These are phyloP conservation scores for Catalaphyllia jardinei DNA, from an alignment of 64 coral and sea anemone genomes.

Conservation along the genomic window DNA sequence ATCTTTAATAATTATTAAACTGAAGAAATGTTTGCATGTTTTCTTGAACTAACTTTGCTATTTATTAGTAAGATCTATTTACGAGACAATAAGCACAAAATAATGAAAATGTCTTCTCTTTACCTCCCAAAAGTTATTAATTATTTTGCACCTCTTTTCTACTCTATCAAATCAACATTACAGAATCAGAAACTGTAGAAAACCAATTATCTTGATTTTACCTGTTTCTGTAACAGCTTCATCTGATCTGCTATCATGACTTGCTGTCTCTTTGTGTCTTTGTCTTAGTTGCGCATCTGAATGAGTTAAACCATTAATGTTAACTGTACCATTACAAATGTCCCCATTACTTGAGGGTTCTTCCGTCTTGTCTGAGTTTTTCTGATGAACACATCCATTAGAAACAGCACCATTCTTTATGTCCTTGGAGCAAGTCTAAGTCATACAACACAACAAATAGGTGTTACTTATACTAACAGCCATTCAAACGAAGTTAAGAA, in stretches of 20 bases:
- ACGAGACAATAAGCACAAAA: no score
- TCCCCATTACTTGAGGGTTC: conserved; percentile 23
- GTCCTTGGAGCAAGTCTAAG: not conserved
- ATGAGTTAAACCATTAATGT: conserved; percentile 7
- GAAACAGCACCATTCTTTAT: conserved; percentile 6
- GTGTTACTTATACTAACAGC: no score
- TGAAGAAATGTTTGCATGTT: no score
- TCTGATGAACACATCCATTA: conserved; percentile 40
- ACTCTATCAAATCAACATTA: no score
- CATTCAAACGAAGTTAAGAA: no score
- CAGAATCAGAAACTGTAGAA: no score
- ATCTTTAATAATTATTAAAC: no score
- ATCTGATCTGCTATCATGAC: not conserved
- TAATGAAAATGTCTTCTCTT: no score
- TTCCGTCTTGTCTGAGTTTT: not conserved
- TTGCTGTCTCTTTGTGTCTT: conserved; percentile 24
- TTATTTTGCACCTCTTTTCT: no score
- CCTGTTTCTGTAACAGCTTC: not conserved
- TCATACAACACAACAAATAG: not conserved
- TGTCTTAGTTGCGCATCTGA: conserved; percentile 31
- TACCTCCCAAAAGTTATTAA: no score
- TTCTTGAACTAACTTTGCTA: no score
- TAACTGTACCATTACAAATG: conserved; percentile 31
- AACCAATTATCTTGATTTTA: not conserved
- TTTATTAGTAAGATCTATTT: no score